Evolutionary conservation across 2,113 vertebrate genomes (phyloP), one percentile per base, ranked within the genome.

Genomic region (Puffinus mauretanicus): DNA sequence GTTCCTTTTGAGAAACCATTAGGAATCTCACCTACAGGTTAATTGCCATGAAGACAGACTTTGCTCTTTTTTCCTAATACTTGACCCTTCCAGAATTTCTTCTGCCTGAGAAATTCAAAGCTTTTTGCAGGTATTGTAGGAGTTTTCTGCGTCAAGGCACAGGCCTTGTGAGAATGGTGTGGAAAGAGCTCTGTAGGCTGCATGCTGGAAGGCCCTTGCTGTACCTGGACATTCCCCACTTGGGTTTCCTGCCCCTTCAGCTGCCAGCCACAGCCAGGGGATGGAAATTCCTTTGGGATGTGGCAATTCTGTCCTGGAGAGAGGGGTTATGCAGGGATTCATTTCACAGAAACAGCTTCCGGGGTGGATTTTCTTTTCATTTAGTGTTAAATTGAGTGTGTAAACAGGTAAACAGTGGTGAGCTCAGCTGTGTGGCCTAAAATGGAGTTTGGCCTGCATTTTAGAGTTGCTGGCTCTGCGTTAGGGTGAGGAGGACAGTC

Each of bases 121-220:
- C 3, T 72, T 80, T 84, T 73, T 73, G 30, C 64, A 77, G 49
- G 25, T 18, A 47, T 57, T 25, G 6, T 25, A 29, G 36, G 64
- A 30, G 13, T 34, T 82, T 52, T 65, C 71, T 75, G 26, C 66
- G 76, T 52, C 19, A 40, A 27, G 29, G 26, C 10, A 34, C 11
- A n/a, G 21, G 11, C 22, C n/a, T 30, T 49, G 38, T 44, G n/a
- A 82, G 18, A 46, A 40, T 0, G 12, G 4, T 18, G 34, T 76
- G 44, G 65, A 11, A 86, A 57, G 32, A 40, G 60, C 44, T 71
- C 36, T 79, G 36, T 3, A 36, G 36, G 52, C 42, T 46, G 51
- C 7, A 7, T 46, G 82, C 40, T 75, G 57, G 21, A 51, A 86
- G 18, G 2, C 34, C 10, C 19, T 73, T 0, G 4, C 0, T 24